phyloP scores from a whole-genome alignment of 2,113 vertebrate genomes.

The Sitta europaea region DNA sequence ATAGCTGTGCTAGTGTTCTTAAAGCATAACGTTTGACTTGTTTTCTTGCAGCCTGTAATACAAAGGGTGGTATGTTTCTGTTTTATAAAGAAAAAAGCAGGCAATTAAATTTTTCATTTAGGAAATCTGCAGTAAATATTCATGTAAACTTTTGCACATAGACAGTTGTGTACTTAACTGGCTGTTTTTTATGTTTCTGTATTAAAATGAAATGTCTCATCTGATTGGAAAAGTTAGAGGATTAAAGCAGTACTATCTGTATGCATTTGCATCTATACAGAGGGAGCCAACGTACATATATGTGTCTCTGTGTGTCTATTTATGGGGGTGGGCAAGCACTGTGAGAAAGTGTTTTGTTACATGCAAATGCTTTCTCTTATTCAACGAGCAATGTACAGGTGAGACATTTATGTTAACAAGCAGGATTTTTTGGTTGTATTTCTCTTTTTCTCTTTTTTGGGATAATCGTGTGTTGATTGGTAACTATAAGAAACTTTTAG shows the following conservation, averaged over 20 bases:
- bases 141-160: not conserved
- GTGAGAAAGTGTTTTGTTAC: not conserved
- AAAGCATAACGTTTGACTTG: not conserved
- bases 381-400: not conserved
- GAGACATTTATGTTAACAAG: not conserved
- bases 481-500: not conserved
- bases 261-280: not conserved
- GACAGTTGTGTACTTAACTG: not conserved
- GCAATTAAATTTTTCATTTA: constrained; percentile 25
- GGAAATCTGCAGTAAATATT: constrained; percentile 18
- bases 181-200: not conserved
- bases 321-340: not conserved
- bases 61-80: not conserved
- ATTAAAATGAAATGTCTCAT: not conserved
- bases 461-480: not conserved
- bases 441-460: not conserved
- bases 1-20: not conserved
- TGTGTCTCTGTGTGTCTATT: not conserved
- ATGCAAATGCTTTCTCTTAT: not conserved
- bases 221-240: not conserved
- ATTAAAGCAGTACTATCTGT: not conserved
- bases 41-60: constrained; percentile 21
- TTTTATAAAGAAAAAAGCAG: constrained; percentile 45
- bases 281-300: rapidly evolving
- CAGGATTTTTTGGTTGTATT: not conserved